These are phyloP conservation scores for Antheraea pernyi DNA, from an alignment of 1,140 invertebrate genomes.

Conservation along the genomic window DNA sequence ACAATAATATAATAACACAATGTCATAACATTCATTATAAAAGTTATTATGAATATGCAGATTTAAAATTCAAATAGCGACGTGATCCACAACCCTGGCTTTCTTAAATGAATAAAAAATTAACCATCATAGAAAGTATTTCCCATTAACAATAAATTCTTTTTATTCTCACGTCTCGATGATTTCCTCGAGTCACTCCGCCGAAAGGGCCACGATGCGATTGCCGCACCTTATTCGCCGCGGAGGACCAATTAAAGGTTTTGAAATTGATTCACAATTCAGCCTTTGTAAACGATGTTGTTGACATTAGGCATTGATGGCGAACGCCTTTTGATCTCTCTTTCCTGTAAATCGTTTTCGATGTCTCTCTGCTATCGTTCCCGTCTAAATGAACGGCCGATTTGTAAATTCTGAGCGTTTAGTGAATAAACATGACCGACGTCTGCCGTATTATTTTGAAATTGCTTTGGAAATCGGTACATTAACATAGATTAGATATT, in stretches of 20 bases:
- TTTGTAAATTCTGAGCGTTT: conserved; percentile 9
- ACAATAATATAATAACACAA: too few relatives aligned
- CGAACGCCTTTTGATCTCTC: conserved; percentile 23
- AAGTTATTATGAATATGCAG: neutral
- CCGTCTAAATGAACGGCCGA: conserved; percentile 3
- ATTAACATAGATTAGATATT: neutral
- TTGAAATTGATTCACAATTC: conserved; percentile 65
- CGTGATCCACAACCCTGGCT: neutral
- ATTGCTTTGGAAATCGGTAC: neutral
- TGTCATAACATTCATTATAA: too few relatives aligned
- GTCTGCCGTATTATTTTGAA: neutral
- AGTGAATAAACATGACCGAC: neutral
- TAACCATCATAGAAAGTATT: conserved; percentile 1
- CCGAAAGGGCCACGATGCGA: conserved; percentile 2
- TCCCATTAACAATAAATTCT: conserved; percentile 61
- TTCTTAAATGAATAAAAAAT: neutral
- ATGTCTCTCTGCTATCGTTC: neutral
- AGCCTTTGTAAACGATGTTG: conserved; percentile 55
- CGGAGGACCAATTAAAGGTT: conserved; percentile 68
- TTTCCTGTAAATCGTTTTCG: conserved; percentile 11
- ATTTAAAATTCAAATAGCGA: neutral
- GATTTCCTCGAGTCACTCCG: conserved; percentile 34
- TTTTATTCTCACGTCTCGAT: conserved; percentile 27
- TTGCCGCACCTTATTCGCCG: conserved; percentile 13
- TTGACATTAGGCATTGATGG: conserved; percentile 52